Conservation (phyloP, 2,797 vertebrate genomes). For the Poecilia wingei region DNA sequence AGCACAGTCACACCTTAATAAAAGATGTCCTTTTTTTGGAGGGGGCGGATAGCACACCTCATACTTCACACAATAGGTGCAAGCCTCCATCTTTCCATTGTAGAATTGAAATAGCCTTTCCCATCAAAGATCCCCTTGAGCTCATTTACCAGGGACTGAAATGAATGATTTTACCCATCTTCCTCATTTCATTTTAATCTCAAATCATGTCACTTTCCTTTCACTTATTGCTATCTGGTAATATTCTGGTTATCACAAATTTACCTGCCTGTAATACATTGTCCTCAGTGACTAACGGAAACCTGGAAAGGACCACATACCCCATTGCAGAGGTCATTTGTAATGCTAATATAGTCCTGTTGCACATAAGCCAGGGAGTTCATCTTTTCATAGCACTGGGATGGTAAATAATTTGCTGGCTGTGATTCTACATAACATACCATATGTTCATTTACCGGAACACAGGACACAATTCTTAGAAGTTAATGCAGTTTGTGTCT, state of each 20-base stretch:
- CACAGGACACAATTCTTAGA: background rate
- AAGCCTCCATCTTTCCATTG: constrained; percentile 62
- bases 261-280: constrained; percentile 49
- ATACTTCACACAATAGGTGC: constrained; percentile 71
- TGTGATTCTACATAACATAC: background rate
- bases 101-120: constrained; percentile 63
- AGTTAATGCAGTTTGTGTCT: background rate
- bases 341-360: constrained; percentile 30
- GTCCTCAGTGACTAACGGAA: constrained; percentile 43
- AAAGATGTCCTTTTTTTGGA: constrained; percentile 53
- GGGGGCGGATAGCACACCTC: constrained; percentile 38
- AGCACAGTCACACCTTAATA: constrained; percentile 71
- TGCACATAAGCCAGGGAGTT: constrained; percentile 24
- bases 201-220: constrained; percentile 65
- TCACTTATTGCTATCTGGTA: constrained; percentile 55
- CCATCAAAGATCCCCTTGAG: constrained; percentile 67
- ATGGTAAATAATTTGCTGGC: constrained; percentile 39
- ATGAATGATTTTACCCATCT: constrained; percentile 54
- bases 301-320: constrained; percentile 35
- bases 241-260: constrained; percentile 57
- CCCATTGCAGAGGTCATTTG: constrained; percentile 42
- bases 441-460: background rate
- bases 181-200: constrained; percentile 70
- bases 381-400: constrained; percentile 26
- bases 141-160: constrained; percentile 59